These are phyloP conservation scores for Schizaphis graminum DNA, from an alignment of 2,888 invertebrate species.

Conservation along the genomic window DNA sequence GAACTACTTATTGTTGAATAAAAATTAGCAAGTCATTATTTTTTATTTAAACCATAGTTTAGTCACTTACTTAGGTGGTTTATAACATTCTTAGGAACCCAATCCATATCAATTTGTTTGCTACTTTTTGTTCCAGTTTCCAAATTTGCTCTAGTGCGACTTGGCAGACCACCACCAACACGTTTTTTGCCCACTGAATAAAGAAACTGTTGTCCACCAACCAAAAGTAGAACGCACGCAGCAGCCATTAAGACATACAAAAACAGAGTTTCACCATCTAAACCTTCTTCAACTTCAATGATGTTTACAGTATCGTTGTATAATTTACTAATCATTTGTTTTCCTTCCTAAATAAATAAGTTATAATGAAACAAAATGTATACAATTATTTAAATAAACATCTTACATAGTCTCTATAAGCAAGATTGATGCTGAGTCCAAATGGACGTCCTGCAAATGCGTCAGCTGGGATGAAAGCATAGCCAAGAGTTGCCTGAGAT, in stretches of 20 bases:
- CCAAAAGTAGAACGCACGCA: constrained; percentile 86
- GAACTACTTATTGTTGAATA: background rate
- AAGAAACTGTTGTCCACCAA: constrained; percentile 90
- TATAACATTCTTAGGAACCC: constrained; percentile 92
- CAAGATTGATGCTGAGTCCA: constrained; percentile 92
- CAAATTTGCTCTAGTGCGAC: constrained; percentile 74
- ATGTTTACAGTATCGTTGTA: constrained; percentile 98
- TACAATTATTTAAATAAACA: constrained; percentile 42
- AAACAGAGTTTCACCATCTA: constrained; percentile 99
- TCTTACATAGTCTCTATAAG: constrained; percentile 85
- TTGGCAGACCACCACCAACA: constrained; percentile 74
- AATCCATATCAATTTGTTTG: constrained; percentile 96
- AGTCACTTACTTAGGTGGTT: constrained; percentile 86
- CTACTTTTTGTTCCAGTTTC: constrained; percentile 93
- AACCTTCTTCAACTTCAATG: constrained; percentile 94
- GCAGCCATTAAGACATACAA: constrained; percentile 95
- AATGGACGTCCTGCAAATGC: constrained; percentile 97
- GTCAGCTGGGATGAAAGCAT: constrained; percentile 95
- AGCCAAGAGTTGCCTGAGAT: constrained; percentile 94
- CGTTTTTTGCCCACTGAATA: constrained; percentile 86
- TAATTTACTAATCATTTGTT: constrained; percentile 85
- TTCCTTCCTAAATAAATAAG: constrained; percentile 74
- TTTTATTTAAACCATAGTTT: background rate
- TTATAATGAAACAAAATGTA: background rate
- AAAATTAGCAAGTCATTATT: background rate